Evolutionary conservation across 1,140 invertebrate species (phyloP), one percentile per base, ranked within the genome.

Genomic region (Matsumurasca onukii): DNA sequence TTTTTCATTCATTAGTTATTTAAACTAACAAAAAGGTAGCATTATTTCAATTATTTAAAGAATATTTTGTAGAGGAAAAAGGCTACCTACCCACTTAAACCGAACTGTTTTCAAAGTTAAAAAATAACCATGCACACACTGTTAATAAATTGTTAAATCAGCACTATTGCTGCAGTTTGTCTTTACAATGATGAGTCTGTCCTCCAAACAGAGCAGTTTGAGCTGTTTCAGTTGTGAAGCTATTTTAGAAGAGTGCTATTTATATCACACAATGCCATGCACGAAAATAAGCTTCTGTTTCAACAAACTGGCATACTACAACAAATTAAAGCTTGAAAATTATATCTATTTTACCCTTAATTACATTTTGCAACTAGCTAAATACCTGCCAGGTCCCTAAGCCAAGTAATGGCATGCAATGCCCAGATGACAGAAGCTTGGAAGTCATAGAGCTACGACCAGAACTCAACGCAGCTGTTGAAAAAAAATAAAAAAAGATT

Each of bases 311-410:
- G 34, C 34, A 39, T 9, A 39, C 34, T 39, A 9, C 17, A 9
- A 9, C 17, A 9, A 5, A 39, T 39, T 39, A 9, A 9, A 39
- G 5, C 5, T 39, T 39, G 34, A 39, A 9, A 17, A 9, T 5
- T 17, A 5, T 39, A 17, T 9, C 34, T 5, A 17, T 39, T 39
- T 39, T 39, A 9, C 5, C 5, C 34, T 9, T 9, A 9, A 17
- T 39, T 39, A 9, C 5, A 39, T 39, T 39, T 9, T 39, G 5
- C 17, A 9, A 39, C 5, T 39, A 9, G 5, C 34, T 9, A 39
- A 5, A 39, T 65, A 65, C 62, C 62, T 65, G 62, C 62, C 62
- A 65, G 17, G 62, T 65, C 22, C 62, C 62, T 17, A 65, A 24
- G 1, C 62, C 62, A 17, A 65, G 48, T 25, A 65, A 27, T 65